Base-by-base conservation (phyloP, 2,113 vertebrate genomes). In the Martes martes region DNA sequence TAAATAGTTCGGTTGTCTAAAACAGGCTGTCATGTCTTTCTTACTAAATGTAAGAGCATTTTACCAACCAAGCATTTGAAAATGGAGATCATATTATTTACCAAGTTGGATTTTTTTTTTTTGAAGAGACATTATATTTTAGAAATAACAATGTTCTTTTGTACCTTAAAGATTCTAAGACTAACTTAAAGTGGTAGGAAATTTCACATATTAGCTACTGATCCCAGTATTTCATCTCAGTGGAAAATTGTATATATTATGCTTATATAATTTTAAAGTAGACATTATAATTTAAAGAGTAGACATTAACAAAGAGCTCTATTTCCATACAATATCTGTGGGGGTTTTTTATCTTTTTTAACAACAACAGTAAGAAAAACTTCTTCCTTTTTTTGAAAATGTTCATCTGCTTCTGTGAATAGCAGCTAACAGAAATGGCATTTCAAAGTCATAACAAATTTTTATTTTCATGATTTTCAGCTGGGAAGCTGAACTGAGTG, bases 401-500 rank as follows among this genome's bases (percentile, higher is more conserved):
- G 92, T 61, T 97, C 93, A 9, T 94, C 33, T 86, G n/a, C 57
- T 95, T 82, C 55, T 69, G 39, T 92, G 91, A 92, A 82, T 95
- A 98, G 76, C 31, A 26, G 1, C 86, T 97, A 84, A 80, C 50
- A 94, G 80, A 98, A 97, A 50, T 89, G 69, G 2, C 59, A 81
- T 97, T 98, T 98, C 65, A 94, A 39, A 97, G 88, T 94, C 96
- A 82, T 86, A 97, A 52, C 88, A 95, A 19, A 28, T 94, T 23
- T 89, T 96, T 98, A 50, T 45, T 76, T 97, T 92, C 76, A 92
- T 92, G 57, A 0, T 92, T 97, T 97, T 95, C 26, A 92, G 67
- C 73, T 97, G 91, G 79, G 84, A 98, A 63, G 79, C 45, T 91
- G 36, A 97, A 63, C 4, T 93, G 69, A 88, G 50, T 82, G 73